A percentile compares a stretch with the other conserved stretches of the same genome.
phyloP scores from a whole-genome alignment of 2,888 invertebrate genomes.

The Ectobius pallidus region DNA sequence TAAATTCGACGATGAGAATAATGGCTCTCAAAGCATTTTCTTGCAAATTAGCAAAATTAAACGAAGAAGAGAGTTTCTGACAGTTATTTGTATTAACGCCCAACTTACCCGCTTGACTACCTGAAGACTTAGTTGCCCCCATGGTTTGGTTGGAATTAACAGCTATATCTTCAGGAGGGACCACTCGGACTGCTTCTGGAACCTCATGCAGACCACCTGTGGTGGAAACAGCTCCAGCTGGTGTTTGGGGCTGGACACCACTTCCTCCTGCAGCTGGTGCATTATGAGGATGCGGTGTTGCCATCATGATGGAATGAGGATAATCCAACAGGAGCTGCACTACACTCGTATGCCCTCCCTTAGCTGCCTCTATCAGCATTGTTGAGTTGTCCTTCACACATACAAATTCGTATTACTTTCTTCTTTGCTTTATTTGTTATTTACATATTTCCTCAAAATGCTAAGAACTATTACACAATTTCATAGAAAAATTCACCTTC shows the following conservation, averaged over 20 bases:
- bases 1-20: too few relatives aligned
- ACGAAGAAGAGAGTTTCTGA: too few relatives aligned
- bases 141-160: conserved; percentile 47
- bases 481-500: too few relatives aligned
- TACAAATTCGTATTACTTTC: background rate
- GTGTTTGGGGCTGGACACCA: conserved; percentile 5
- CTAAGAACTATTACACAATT: too few relatives aligned
- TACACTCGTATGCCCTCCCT: conserved; percentile 95
- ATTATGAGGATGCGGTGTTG: conserved; percentile 46
- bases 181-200: conserved; percentile 63
- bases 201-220: conserved; percentile 61
- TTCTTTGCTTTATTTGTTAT: too few relatives aligned
- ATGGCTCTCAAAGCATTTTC: too few relatives aligned
- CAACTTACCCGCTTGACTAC: conserved; percentile 36
- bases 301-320: conserved; percentile 83
- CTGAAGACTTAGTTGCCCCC: conserved; percentile 47
- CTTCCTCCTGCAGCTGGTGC: conserved; percentile 13
- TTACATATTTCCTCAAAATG: too few relatives aligned
- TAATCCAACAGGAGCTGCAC: conserved; percentile 94
- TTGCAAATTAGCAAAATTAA: too few relatives aligned
- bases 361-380: conserved; percentile 97
- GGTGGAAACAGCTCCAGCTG: conserved; percentile 9
- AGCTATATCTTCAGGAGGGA: conserved; percentile 49
- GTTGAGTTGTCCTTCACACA: conserved; percentile 86
- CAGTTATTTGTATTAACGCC: too few relatives aligned